Percentiles rank a stretch among this genome's conserved stretches.
phyloP scores from a whole-genome alignment of 2,113 vertebrate species.

The Mobula birostris region DNA sequence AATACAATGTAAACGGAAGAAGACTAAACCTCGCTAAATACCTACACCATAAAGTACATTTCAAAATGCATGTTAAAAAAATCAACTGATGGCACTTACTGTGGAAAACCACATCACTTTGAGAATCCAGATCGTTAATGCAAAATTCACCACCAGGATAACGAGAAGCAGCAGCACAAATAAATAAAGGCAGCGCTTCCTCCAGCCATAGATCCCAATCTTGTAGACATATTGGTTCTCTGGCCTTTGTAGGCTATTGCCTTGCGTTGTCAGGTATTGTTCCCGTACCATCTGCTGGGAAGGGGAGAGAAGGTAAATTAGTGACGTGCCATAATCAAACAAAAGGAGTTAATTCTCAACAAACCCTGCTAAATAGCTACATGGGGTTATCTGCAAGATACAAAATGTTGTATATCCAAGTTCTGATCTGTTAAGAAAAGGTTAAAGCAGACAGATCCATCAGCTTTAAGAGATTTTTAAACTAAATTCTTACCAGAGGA shows the following conservation, averaged over 20 bases:
- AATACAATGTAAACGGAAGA: slow-evolving; percentile 35
- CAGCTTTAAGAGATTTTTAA: slow-evolving; percentile 22
- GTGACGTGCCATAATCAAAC: background rate
- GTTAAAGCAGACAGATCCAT: background rate
- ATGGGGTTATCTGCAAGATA: background rate
- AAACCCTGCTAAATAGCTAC: background rate
- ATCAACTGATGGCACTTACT: slow-evolving; percentile 55
- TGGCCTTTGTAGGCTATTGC: slow-evolving; percentile 59
- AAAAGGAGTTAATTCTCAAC: slow-evolving; percentile 32
- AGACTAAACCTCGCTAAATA: background rate
- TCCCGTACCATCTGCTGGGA: slow-evolving; percentile 80
- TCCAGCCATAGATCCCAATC: slow-evolving; percentile 97
- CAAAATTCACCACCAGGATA: slow-evolving; percentile 85
- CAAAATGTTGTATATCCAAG: background rate
- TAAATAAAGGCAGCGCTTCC: slow-evolving; percentile 93
- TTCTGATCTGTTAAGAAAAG: background rate
- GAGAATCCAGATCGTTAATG: slow-evolving; percentile 91
- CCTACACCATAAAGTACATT: background rate
- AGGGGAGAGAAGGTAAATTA: slow-evolving; percentile 39
- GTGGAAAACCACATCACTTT: slow-evolving; percentile 96
- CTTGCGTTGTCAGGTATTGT: slow-evolving; percentile 75
- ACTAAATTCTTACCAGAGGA: slow-evolving; percentile 19
- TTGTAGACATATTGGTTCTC: slow-evolving; percentile 71
- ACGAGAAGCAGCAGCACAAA: slow-evolving; percentile 84
- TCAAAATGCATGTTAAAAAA: background rate